A percentile compares a stretch with the other conserved stretches of the same genome.
Evolutionary conservation across 37 sponge, comb jelly and placozoan genomes (phyloP).

Genomic region (Theonella swinhoei): DNA sequence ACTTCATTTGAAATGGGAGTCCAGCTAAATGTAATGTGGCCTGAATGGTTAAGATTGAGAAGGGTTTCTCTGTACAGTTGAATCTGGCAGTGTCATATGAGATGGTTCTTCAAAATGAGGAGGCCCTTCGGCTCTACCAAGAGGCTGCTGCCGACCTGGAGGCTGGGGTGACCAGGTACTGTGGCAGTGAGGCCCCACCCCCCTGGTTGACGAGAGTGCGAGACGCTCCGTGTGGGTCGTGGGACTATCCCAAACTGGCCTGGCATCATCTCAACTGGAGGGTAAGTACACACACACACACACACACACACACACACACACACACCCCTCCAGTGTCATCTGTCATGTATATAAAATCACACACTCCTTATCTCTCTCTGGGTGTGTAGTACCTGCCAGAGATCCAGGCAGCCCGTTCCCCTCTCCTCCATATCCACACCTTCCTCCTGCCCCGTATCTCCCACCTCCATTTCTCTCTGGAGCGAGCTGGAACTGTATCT

Average conservation of each 20-base stretch:
- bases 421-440: slow-evolving; percentile 58
- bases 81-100: slow-evolving; percentile 67
- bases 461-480: slow-evolving; percentile 43
- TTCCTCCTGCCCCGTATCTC: slow-evolving; percentile 56
- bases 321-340: not conserved
- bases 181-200: not conserved
- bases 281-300: not conserved
- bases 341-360: too few species aligned
- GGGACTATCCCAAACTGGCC: slow-evolving; percentile 72
- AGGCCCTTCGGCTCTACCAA: slow-evolving; percentile 51
- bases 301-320: not conserved
- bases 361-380: too few species aligned
- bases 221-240: slow-evolving; percentile 22
- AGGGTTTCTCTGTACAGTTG: slow-evolving; percentile 41
- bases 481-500: slow-evolving; percentile 49
- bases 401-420: slow-evolving; percentile 24
- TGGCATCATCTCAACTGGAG: slow-evolving; percentile 21
- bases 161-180: slow-evolving; percentile 15
- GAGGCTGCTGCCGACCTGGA: slow-evolving; percentile 46
- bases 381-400: slow-evolving; percentile 48
- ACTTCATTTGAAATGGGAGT: too few species aligned
- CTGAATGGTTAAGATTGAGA: too few species aligned
- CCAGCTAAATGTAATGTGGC: too few species aligned
- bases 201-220: slow-evolving; percentile 23
- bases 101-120: slow-evolving; percentile 49